Evolutionary conservation across 2,797 vertebrate genomes (phyloP), one percentile per base, ranked within the genome.

Genomic region (Knipowitschia caucasica): DNA sequence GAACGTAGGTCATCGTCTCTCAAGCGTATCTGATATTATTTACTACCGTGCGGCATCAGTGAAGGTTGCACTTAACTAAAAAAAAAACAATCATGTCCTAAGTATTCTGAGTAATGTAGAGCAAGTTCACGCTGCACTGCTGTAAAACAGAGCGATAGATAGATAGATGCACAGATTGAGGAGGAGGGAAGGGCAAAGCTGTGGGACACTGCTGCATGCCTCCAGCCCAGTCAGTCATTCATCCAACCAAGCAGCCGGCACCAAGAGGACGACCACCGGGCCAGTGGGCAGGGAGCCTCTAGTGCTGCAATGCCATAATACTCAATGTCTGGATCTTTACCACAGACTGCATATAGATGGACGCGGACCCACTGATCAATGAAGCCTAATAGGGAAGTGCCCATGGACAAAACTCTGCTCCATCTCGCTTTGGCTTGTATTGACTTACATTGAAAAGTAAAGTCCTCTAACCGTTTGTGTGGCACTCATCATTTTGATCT

Each of bases 131-230:
- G 63, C 64, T 86, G 77, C 62, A 77, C 55, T 73, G 56, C 68
- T 71, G 70, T 63, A 64, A 64, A 52, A 71, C 15, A 6, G 54
- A 29, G 50, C 23, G 10, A 31, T 24, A 34, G 21, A 35, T n/a
- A 34, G 21, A 33, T 39, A 39, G 65, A 35, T n/a, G n/a, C 33
- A 40, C 49, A 49, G 49, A 42, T 34, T 36, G 38, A 23, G 51
- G 35, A 18, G 45, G 50, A 29, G 58, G 62, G 75, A 74, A 71
- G 50, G 69, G 67, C 60, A 71, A 53, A 59, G 73, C 70, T 77
- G 55, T 68, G 56, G 62, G 71, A 77, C 76, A 67, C 61, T 75
- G 73, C 72, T 81, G 75, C 62, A 79, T 67, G 64, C 66, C 69
- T 46, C 31, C 69, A 59, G 62, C 23, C 49, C 63, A 67, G 71